Conservation (phyloP, 2,888 invertebrate genomes). For the Troides aeacus region DNA sequence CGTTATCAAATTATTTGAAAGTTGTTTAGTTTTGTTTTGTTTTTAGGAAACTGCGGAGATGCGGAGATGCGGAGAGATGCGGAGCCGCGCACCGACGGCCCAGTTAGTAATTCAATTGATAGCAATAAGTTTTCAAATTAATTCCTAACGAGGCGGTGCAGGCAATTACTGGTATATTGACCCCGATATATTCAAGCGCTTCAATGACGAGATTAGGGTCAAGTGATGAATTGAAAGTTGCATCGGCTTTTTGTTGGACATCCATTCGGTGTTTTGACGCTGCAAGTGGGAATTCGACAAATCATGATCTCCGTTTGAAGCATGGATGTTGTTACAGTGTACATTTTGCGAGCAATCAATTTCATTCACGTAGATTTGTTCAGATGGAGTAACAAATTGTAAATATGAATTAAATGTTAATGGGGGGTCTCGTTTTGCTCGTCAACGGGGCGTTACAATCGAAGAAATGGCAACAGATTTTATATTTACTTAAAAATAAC, state of each 20-base stretch:
- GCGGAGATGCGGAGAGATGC: slow-evolving; percentile 8
- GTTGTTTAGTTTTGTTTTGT: not conserved
- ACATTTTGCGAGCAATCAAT: not conserved
- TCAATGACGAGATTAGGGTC: slow-evolving; percentile 42
- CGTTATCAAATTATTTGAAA: slow-evolving; percentile 10
- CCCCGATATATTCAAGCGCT: slow-evolving; percentile 35
- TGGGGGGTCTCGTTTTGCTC: no score
- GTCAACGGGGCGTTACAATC: no score
- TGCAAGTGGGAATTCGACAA: slow-evolving; percentile 27
- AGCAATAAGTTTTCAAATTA: slow-evolving; percentile 42
- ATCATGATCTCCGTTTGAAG: not conserved
- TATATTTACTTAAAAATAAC: no score
- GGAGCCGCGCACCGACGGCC: slow-evolving; percentile 23
- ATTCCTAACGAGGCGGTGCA: slow-evolving; percentile 38
- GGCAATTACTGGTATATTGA: slow-evolving; percentile 40
- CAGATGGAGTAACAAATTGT: no score
- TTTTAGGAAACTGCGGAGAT: not conserved
- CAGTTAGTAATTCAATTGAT: slow-evolving; percentile 36
- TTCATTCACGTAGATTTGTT: no score
- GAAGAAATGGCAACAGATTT: no score
- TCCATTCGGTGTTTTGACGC: slow-evolving; percentile 12
- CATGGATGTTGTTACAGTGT: not conserved
- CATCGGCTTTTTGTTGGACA: slow-evolving; percentile 26
- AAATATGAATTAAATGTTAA: no score
- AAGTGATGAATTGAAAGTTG: slow-evolving; percentile 31